Percentiles rank a stretch among this genome's conserved stretches.
These are phyloP conservation scores for Amazona guildingii DNA, from an alignment of 2,113 vertebrate genomes.

Conservation along the genomic window DNA sequence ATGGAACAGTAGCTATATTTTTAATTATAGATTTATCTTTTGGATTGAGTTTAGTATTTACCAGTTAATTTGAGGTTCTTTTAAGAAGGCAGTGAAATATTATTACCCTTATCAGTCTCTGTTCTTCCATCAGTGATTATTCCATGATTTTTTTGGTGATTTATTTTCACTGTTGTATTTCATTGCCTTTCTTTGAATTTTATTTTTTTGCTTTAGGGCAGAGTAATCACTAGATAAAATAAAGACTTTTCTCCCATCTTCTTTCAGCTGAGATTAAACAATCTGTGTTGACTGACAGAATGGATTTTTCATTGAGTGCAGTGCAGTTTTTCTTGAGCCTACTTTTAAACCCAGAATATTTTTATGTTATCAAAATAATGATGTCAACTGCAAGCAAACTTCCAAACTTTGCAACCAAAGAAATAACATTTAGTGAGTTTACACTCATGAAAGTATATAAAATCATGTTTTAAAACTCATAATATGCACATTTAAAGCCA, in stretches of 20 bases:
- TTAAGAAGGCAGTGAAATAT: conserved; percentile 7
- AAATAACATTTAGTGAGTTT: not conserved
- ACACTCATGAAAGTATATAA: not conserved
- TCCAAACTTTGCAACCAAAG: not conserved
- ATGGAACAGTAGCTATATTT: not conserved
- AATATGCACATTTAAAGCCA: not conserved
- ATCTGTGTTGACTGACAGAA: not conserved
- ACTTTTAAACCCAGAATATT: not conserved
- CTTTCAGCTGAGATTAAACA: conserved; percentile 13
- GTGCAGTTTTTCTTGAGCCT: not conserved
- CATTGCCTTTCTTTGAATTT: not conserved
- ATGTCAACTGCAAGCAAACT: not conserved
- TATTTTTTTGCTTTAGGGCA: not conserved
- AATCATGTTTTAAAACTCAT: not conserved
- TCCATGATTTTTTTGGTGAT: not conserved
- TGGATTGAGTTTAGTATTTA: conserved; percentile 16
- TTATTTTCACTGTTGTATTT: conserved; percentile 30
- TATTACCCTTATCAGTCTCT: conserved; percentile 29
- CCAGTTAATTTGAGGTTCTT: conserved; percentile 26
- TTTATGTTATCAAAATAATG: not conserved
- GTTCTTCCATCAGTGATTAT: conserved; percentile 3
- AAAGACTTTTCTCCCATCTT: conserved; percentile 10
- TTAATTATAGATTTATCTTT: not conserved
- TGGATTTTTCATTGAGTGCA: not conserved
- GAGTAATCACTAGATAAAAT: conserved; percentile 29